Percentiles rank a stretch among this genome's conserved stretches.
Evolutionary conservation across 2,113 vertebrate species (phyloP).

Genomic region (Mormyrus iriodes): DNA sequence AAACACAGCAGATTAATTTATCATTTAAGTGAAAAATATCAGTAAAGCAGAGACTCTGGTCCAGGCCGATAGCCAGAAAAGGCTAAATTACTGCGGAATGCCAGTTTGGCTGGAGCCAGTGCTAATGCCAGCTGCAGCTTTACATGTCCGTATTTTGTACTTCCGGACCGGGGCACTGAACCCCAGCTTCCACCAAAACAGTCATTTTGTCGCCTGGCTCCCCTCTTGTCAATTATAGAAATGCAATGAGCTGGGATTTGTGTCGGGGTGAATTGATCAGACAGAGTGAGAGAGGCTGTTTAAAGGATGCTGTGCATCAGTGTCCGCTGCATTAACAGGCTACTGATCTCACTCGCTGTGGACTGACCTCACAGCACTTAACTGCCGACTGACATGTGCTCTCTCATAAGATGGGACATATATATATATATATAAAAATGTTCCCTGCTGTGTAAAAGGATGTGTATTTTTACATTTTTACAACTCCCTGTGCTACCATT

Average conservation of each 20-base stretch:
- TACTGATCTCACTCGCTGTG: neutral
- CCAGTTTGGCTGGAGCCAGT: neutral
- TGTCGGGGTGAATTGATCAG: neutral
- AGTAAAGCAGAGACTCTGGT: neutral
- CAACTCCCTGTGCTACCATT: neutral
- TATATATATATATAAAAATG: neutral
- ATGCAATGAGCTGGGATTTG: slow-evolving; percentile 21
- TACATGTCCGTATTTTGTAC: neutral
- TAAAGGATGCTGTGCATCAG: neutral
- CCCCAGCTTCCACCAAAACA: neutral
- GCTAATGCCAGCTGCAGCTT: neutral
- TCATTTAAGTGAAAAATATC: neutral
- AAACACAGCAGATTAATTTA: neutral
- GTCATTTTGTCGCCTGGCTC: neutral
- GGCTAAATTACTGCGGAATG: neutral
- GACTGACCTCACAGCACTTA: neutral
- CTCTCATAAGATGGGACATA: neutral
- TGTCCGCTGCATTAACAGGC: neutral
- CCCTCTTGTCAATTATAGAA: slow-evolving; percentile 12
- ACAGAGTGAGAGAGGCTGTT: slow-evolving; percentile 18
- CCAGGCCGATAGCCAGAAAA: neutral
- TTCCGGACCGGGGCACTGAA: neutral
- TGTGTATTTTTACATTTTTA: neutral
- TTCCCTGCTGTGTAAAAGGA: neutral
- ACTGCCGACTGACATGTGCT: neutral